Evolutionary conservation across 92 coral and sea anemone genomes (phyloP).

Genomic region (Zoanthus sansibaricus): DNA sequence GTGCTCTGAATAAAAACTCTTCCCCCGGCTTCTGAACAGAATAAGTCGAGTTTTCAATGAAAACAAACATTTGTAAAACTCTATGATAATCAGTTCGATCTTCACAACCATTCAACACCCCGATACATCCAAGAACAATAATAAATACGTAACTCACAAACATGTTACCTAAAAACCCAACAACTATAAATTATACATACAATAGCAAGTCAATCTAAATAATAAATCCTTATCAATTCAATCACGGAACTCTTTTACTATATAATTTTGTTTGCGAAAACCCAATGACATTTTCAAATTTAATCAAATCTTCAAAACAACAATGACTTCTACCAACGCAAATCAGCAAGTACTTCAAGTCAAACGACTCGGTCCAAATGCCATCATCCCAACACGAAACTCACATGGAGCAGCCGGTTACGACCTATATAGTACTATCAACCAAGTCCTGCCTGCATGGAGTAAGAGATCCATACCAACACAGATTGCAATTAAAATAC

Average conservation of each 20-base stretch:
- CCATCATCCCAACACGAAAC: neutral
- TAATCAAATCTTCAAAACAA: too few relatives aligned
- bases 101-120: neutral
- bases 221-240: too few relatives aligned
- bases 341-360: neutral
- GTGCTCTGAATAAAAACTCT: neutral
- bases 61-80: neutral
- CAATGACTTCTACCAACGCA: too few relatives aligned
- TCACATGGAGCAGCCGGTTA: neutral
- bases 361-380: neutral
- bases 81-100: neutral
- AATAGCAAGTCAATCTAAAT: too few relatives aligned
- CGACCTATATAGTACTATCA: neutral
- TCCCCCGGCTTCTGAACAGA: neutral
- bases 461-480: too few relatives aligned
- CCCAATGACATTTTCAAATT: too few relatives aligned
- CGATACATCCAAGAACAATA: neutral
- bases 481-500: neutral
- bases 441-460: neutral
- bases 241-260: too few relatives aligned
- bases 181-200: too few relatives aligned
- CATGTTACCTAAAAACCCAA: too few relatives aligned
- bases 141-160: too few relatives aligned
- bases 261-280: too few relatives aligned
- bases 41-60: neutral